Evolutionary conservation across 1,140 invertebrate genomes (phyloP).

Genomic region (Wiebesia pumilae): DNA sequence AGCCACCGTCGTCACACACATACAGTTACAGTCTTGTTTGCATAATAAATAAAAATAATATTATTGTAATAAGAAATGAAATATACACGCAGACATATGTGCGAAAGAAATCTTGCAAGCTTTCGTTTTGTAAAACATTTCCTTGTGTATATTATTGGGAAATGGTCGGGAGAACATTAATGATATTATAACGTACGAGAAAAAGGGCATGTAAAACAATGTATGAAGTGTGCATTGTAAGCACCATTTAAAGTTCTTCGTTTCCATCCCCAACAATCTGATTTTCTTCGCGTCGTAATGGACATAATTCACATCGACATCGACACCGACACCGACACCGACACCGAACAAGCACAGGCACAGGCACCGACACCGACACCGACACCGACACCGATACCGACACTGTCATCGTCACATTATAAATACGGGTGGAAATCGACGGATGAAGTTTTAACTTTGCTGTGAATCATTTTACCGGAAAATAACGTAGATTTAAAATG

Average conservation of each 20-base stretch:
- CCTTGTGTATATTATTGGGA: constrained; percentile 2
- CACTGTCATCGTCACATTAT: too few relatives aligned
- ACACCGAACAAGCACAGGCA: too few relatives aligned
- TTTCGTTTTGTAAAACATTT: constrained; percentile 13
- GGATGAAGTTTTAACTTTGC: constrained; percentile 24
- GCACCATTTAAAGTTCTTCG: neutral
- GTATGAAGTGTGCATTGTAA: neutral
- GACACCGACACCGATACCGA: too few relatives aligned
- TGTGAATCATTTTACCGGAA: constrained; percentile 40
- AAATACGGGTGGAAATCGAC: neutral
- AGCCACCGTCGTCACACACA: constrained; percentile 9
- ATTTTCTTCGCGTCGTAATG: neutral
- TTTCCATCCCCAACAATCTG: neutral
- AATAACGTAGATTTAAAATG: constrained; percentile 35
- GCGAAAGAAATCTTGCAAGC: neutral
- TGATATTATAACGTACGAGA: neutral
- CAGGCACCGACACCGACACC: too few relatives aligned
- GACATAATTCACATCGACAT: constrained; percentile 6
- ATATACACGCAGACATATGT: neutral
- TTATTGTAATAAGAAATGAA: constrained; percentile 14
- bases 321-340: too few relatives aligned
- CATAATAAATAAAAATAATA: constrained; percentile 36
- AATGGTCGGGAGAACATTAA: constrained; percentile 8
- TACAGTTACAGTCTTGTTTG: constrained; percentile 14
- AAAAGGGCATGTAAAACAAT: constrained; percentile 16